Percentiles rank a stretch among this genome's conserved stretches.
phyloP scores from a whole-genome alignment of 2,113 vertebrate species.

The Chloropsis hardwickii region DNA sequence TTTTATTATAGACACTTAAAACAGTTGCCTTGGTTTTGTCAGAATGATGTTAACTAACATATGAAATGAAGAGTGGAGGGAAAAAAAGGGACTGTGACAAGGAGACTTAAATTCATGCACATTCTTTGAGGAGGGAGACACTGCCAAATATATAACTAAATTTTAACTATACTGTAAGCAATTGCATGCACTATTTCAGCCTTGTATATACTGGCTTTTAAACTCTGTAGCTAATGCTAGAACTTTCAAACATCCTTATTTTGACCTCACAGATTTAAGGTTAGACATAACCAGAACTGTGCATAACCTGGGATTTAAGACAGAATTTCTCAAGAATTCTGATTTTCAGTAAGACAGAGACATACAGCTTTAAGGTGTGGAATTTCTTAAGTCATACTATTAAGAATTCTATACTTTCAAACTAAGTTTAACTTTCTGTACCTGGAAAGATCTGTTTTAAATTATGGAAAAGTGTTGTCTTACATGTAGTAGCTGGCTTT shows the following conservation, averaged over 20 bases:
- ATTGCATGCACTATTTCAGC: not conserved
- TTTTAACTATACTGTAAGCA: not conserved
- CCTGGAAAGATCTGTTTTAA: not conserved
- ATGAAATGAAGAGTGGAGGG: not conserved
- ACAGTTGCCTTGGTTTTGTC: not conserved
- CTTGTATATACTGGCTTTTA: not conserved
- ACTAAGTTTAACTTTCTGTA: not conserved
- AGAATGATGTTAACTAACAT: not conserved
- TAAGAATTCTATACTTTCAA: not conserved
- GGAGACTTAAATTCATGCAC: not conserved
- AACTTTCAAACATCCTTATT: not conserved
- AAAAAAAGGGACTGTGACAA: not conserved
- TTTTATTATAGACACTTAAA: not conserved
- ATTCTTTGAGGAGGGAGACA: not conserved
- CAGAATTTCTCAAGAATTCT: not conserved
- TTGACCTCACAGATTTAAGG: not conserved
- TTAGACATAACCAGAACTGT: not conserved
- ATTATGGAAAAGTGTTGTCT: constrained; percentile 1
- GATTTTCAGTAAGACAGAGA: not conserved
- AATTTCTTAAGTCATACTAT: not conserved
- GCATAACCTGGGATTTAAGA: not conserved
- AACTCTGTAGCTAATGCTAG: not conserved
- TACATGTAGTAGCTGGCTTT: constrained; percentile 76
- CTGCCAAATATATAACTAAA: not conserved
- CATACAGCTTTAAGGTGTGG: not conserved